Conservation (phyloP, 2,113 vertebrate genomes). For the Centropristis striata region DNA sequence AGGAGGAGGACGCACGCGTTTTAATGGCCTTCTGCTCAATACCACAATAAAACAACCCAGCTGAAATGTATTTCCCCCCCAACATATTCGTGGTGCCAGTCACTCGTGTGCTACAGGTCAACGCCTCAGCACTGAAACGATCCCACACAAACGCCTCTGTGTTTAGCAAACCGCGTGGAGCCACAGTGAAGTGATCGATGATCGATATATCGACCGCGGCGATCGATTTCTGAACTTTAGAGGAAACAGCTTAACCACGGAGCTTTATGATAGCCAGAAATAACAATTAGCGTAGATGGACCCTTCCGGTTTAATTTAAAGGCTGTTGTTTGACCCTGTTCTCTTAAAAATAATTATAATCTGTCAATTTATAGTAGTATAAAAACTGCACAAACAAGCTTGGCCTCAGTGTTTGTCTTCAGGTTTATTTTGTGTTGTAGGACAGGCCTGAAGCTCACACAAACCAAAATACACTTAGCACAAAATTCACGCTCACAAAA, state of each 20-base stretch:
- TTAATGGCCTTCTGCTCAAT: slow-evolving; percentile 16
- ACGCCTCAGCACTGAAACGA: slow-evolving; percentile 34
- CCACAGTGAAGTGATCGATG: slow-evolving; percentile 65
- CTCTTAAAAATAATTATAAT: neutral
- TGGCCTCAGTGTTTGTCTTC: neutral
- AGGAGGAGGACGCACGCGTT: neutral
- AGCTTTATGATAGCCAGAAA: slow-evolving; percentile 54
- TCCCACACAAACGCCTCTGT: slow-evolving; percentile 55
- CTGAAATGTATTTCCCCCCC: slow-evolving; percentile 37
- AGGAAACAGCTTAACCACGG: slow-evolving; percentile 44
- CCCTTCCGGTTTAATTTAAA: neutral
- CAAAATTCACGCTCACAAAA: too few relatives aligned
- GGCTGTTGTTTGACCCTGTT: neutral
- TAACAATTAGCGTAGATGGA: neutral
- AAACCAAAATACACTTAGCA: neutral
- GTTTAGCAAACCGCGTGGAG: slow-evolving; percentile 62
- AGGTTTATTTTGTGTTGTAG: neutral
- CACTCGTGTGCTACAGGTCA: slow-evolving; percentile 53
- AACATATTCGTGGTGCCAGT: slow-evolving; percentile 15
- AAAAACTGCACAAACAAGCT: neutral
- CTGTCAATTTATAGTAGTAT: neutral
- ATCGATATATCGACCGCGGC: slow-evolving; percentile 72
- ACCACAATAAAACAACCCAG: slow-evolving; percentile 38
- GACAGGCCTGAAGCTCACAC: slow-evolving; percentile 8
- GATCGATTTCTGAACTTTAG: slow-evolving; percentile 67